These are phyloP conservation scores for Tetraodon nigroviridis DNA, from an alignment of 2,113 vertebrate species.

Conservation along the genomic window DNA sequence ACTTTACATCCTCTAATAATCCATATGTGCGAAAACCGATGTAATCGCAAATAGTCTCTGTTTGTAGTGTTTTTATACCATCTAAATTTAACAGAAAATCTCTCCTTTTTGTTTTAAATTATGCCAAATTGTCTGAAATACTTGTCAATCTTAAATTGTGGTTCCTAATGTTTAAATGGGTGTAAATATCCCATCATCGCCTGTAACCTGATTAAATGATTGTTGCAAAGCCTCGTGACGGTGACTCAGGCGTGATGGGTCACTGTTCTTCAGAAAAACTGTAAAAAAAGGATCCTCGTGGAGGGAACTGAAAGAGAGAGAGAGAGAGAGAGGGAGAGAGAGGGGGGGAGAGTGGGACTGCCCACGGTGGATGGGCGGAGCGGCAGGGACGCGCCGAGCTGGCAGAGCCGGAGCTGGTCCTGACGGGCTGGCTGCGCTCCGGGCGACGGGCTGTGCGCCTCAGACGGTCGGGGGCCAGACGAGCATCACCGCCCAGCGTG, in stretches of 20 bases:
- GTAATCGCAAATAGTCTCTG: neutral
- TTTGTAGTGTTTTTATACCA: no score
- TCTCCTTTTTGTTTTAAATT: no score
- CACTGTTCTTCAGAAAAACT: neutral
- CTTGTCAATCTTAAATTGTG: no score
- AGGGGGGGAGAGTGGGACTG: conserved; percentile 62
- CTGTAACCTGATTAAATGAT: no score
- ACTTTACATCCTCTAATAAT: no score
- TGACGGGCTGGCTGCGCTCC: conserved; percentile 76
- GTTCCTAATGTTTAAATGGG: no score
- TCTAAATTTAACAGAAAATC: no score
- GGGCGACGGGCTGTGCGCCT: conserved; percentile 68
- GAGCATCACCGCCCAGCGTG: conserved; percentile 55
- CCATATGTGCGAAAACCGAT: neutral
- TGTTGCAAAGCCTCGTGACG: no score
- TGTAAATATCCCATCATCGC: no score
- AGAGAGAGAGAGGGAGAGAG: conserved; percentile 17
- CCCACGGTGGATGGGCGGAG: conserved; percentile 72
- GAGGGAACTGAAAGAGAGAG: conserved; percentile 29
- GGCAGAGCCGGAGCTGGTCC: conserved; percentile 74
- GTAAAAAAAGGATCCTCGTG: neutral
- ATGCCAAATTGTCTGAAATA: no score
- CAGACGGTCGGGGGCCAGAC: conserved; percentile 67
- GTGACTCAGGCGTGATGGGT: no score
- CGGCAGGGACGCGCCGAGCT: conserved; percentile 78